These are phyloP conservation scores for Clarias macrocephalus DNA, from an alignment of 2,113 vertebrate genomes.

Conservation along the genomic window DNA sequence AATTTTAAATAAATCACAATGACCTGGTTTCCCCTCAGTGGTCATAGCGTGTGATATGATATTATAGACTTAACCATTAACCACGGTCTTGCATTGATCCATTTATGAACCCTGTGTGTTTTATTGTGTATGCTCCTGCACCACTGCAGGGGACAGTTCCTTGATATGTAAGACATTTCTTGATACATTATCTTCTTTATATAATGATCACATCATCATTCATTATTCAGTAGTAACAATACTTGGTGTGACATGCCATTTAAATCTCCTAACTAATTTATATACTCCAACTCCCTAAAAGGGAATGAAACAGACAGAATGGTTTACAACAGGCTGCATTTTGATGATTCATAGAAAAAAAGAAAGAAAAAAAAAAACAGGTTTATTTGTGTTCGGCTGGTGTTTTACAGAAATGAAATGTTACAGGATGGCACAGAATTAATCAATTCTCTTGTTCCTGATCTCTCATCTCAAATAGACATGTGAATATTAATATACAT, in stretches of 20 bases:
- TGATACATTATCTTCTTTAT: neutral
- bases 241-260: neutral
- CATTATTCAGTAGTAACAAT: constrained; percentile 18
- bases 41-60: neutral
- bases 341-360: neutral
- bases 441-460: neutral
- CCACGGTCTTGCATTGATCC: neutral
- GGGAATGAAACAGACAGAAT: constrained; percentile 14
- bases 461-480: neutral
- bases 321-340: neutral
- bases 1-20: neutral
- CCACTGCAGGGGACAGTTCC: neutral
- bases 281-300: neutral
- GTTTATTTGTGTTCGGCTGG: neutral
- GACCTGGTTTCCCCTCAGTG: neutral
- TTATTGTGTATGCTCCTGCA: neutral
- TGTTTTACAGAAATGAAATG: neutral
- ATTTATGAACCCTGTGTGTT: neutral
- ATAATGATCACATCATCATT: neutral
- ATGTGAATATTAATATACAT: constrained; percentile 21
- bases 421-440: constrained; percentile 6
- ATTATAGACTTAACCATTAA: neutral
- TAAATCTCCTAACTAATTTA: neutral
- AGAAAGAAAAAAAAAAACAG: neutral
- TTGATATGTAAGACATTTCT: constrained; percentile 5